Conservation (phyloP, 1,140 invertebrate species). For the Meloidogyne hapla region DNA sequence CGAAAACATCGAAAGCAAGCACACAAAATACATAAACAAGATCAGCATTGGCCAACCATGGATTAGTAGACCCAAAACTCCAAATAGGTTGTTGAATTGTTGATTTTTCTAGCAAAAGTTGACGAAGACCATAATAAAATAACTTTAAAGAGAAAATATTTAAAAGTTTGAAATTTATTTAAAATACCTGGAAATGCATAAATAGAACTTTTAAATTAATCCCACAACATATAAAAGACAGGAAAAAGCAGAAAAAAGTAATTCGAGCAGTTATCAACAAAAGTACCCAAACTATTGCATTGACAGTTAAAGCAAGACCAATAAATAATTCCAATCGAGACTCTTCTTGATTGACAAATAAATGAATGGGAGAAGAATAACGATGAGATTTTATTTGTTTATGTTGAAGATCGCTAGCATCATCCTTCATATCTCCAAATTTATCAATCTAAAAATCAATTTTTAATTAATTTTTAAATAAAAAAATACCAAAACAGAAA, state of each 20-base stretch:
- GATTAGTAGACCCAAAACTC: background rate
- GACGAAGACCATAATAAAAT: background rate
- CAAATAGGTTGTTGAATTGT: background rate
- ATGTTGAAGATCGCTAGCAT: no score
- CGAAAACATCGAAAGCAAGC: background rate
- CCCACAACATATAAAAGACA: background rate
- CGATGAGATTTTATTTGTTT: no score
- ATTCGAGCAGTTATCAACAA: background rate
- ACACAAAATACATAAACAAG: background rate
- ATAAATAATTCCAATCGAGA: background rate
- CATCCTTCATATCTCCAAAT: no score
- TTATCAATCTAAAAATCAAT: background rate
- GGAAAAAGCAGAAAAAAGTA: background rate
- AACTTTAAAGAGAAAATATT: background rate
- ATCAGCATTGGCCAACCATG: background rate
- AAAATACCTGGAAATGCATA: slow-evolving; percentile 1
- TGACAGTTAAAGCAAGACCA: background rate
- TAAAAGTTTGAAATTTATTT: background rate
- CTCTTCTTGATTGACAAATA: background rate
- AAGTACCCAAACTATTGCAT: background rate
- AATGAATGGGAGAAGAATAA: background rate
- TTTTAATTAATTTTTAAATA: background rate
- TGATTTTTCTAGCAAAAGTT: background rate
- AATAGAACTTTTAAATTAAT: background rate
- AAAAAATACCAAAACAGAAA: background rate